Evolutionary conservation across 2,888 invertebrate species (phyloP).

Genomic region (Sarcophaga carnaria): DNA sequence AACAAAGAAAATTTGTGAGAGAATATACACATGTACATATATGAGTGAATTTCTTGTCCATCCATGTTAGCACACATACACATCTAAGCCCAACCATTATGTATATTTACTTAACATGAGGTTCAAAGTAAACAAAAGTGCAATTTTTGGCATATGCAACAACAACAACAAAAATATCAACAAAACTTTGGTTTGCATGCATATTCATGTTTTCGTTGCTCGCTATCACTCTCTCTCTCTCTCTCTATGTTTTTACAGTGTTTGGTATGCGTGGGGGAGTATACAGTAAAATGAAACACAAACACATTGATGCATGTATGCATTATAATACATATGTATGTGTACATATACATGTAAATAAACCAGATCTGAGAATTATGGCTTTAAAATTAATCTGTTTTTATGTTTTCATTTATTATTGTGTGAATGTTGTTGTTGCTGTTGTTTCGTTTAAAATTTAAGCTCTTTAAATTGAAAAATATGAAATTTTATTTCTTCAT

Average conservation of each 20-base stretch:
- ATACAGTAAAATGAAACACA: no score
- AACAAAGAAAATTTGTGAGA: no score
- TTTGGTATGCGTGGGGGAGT: no score
- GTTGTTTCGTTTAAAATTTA: conserved; percentile 17
- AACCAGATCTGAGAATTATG: conserved; percentile 51
- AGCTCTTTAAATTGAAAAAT: conserved; percentile 27
- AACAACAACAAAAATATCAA: neutral
- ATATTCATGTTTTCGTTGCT: conserved; percentile 22
- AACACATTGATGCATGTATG: no score
- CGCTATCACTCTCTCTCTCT: neutral
- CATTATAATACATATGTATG: neutral
- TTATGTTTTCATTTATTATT: no score
- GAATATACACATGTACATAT: no score
- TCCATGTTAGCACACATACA: no score
- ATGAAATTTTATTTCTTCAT: neutral
- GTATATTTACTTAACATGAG: no score
- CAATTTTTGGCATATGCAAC: neutral
- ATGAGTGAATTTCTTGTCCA: no score
- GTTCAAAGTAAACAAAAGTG: conserved; percentile 1
- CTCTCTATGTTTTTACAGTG: no score
- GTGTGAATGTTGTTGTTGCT: neutral
- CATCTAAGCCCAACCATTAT: no score
- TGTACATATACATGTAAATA: conserved; percentile 32
- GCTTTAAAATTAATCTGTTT: conserved; percentile 30
- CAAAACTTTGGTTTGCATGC: conserved; percentile 35